Conservation (phyloP, 2,888 invertebrate genomes). For the Crossocerus cetratus region DNA sequence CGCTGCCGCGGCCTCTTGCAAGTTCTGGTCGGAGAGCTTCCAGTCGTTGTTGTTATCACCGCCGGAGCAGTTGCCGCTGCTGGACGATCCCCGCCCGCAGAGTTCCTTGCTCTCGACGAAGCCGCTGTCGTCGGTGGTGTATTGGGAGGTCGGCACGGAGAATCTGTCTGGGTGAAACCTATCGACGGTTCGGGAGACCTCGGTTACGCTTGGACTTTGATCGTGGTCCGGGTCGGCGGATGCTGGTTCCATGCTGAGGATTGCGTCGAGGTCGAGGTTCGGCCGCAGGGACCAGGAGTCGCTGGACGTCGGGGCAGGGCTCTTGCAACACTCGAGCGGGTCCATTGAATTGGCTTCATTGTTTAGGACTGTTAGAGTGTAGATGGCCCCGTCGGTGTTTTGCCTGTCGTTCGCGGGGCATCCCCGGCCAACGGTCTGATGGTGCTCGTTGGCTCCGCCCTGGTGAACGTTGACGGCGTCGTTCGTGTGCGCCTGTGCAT, state of each 20-base stretch:
- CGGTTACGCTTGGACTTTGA: slow-evolving; percentile 81
- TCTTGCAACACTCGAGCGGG: slow-evolving; percentile 73
- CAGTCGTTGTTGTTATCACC: slow-evolving; percentile 88
- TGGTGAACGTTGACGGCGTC: slow-evolving; percentile 77
- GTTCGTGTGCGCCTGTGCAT: slow-evolving; percentile 81
- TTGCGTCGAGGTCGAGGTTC: slow-evolving; percentile 87
- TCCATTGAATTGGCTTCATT: slow-evolving; percentile 80
- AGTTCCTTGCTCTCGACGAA: slow-evolving; percentile 84
- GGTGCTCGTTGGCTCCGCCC: slow-evolving; percentile 70
- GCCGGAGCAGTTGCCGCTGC: slow-evolving; percentile 58
- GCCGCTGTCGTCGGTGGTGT: slow-evolving; percentile 87
- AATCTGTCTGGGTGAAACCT: slow-evolving; percentile 65
- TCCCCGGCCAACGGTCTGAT: slow-evolving; percentile 43
- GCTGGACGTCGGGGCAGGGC: slow-evolving; percentile 79
- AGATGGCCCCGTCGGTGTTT: slow-evolving; percentile 83
- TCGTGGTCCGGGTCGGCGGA: slow-evolving; percentile 77
- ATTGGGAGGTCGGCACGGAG: slow-evolving; percentile 68
- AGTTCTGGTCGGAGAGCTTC: slow-evolving; percentile 87
- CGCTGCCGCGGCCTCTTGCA: slow-evolving; percentile 65
- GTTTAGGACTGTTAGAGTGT: slow-evolving; percentile 91
- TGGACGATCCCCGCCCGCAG: slow-evolving; percentile 54
- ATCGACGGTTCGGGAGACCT: slow-evolving; percentile 76
- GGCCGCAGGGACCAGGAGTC: slow-evolving; percentile 83
- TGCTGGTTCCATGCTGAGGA: slow-evolving; percentile 84
- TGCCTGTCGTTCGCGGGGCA: slow-evolving; percentile 69